phyloP scores from a whole-genome alignment of 2,113 vertebrate genomes.

The Anser brachyrhynchus region DNA sequence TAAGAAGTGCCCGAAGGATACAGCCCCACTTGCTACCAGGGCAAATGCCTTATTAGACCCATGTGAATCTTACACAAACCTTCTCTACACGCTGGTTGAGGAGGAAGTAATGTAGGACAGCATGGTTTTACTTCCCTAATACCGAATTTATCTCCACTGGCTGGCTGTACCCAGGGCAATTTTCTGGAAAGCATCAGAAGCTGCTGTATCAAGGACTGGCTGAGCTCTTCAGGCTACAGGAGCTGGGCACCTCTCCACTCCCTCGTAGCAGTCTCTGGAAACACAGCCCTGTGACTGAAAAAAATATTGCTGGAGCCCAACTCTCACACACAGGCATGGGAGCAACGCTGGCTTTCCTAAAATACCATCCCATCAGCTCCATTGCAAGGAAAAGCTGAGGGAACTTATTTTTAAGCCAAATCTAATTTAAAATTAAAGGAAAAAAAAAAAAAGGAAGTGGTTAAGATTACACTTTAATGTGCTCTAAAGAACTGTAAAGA shows the following conservation, averaged over 20 bases:
- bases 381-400: neutral
- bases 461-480: neutral
- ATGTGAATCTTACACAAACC: neutral
- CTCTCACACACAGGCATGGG: neutral
- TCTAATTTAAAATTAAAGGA: neutral
- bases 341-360: neutral
- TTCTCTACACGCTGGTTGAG: neutral
- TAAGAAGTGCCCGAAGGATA: neutral
- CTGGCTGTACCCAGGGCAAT: neutral
- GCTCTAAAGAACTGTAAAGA: constrained; percentile 22
- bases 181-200: neutral
- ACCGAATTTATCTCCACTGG: neutral
- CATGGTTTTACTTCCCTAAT: neutral
- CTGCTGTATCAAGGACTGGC: neutral
- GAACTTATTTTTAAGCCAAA: neutral
- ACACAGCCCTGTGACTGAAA: neutral
- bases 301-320: neutral
- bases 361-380: neutral
- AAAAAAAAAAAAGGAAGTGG: constrained; percentile 2
- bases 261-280: neutral
- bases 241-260: accelerated
- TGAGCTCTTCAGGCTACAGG: neutral
- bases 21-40: neutral
- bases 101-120: neutral
- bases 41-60: neutral